phyloP scores from a whole-genome alignment of 64 coral and sea anemone genomes.

The Stichodactyla mertensii region DNA sequence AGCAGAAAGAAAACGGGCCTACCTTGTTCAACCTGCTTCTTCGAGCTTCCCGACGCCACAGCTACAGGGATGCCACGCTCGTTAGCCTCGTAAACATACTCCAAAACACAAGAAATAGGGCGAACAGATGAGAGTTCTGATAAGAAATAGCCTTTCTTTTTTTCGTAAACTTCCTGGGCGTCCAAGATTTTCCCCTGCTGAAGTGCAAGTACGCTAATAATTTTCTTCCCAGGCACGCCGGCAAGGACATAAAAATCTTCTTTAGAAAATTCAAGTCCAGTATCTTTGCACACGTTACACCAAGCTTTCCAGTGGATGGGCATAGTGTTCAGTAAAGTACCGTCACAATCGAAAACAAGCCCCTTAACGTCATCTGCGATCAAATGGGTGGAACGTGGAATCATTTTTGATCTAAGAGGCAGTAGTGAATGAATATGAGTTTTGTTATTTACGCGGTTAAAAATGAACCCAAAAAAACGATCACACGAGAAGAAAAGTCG shows the following conservation, averaged over 20 bases:
- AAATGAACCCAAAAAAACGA: background rate
- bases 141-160: slow-evolving; percentile 74
- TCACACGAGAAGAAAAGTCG: background rate
- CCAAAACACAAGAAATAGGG: slow-evolving; percentile 70
- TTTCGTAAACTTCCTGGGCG: slow-evolving; percentile 78
- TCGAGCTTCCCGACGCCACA: slow-evolving; percentile 90
- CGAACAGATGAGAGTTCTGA: slow-evolving; percentile 47
- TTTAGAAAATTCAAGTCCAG: slow-evolving; percentile 71
- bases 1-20: background rate
- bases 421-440: background rate
- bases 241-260: slow-evolving; percentile 82
- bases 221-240: slow-evolving; percentile 89
- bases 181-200: slow-evolving; percentile 80
- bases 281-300: slow-evolving; percentile 89
- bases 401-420: background rate
- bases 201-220: slow-evolving; percentile 66
- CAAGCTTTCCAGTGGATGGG: slow-evolving; percentile 91
- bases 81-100: slow-evolving; percentile 62
- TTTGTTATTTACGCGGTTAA: background rate
- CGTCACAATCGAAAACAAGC: slow-evolving; percentile 91
- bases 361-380: slow-evolving; percentile 68
- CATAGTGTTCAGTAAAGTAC: slow-evolving; percentile 90
- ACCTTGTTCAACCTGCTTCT: slow-evolving; percentile 82
- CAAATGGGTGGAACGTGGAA: slow-evolving; percentile 34
- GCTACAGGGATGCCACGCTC: slow-evolving; percentile 61